Evolutionary conservation across 2,888 invertebrate genomes (phyloP), one percentile per base, ranked within the genome.

Genomic region (Dermolepida albohirtum): DNA sequence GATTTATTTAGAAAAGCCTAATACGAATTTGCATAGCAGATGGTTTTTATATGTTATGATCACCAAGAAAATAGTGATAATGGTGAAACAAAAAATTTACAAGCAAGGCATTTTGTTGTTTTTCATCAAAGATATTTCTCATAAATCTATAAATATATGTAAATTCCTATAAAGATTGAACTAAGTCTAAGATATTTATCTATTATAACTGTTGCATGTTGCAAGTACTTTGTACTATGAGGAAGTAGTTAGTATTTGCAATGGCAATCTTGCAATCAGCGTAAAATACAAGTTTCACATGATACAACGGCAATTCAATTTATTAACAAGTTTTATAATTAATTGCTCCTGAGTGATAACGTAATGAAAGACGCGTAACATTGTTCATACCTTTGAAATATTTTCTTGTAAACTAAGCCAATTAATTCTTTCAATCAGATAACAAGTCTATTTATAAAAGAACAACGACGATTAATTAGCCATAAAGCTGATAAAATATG

Each of bases 191-290:
- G 59, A 62, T 49, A 34, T 17, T 62, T 47, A 47, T 62, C 47
- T 62, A 47, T 47, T 47, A 17, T 40, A 17, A 29, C 29, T 47
- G 39, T 62, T 62, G 59, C 59, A 39, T 62, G 59, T 47, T 47
- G 59, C 44, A 47, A 62, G 47, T n/a, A n/a, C n/a, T n/a, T n/a
- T n/a, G 34, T 16, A 43, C 59, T 34, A 62, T 62, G 39, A 62
- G 59, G 59, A 62, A 62, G 59, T 62, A 47, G 59, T 62, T 62
- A 47, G 34, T 62, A 17, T 12, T 49, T 47, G 59, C 29, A 47
- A 62, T 47, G 59, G 59, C 47, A 49, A 62, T 62, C 54, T 54
- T 54, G 54, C 54, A 54, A 54, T 54, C 59, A n/a, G 34, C 14
- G 59, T 47, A 62, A 62, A 62, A 47, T 62, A 62, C 47, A 47